Evolutionary conservation across 2,113 vertebrate genomes (phyloP).

Genomic region (Rynchops niger): DNA sequence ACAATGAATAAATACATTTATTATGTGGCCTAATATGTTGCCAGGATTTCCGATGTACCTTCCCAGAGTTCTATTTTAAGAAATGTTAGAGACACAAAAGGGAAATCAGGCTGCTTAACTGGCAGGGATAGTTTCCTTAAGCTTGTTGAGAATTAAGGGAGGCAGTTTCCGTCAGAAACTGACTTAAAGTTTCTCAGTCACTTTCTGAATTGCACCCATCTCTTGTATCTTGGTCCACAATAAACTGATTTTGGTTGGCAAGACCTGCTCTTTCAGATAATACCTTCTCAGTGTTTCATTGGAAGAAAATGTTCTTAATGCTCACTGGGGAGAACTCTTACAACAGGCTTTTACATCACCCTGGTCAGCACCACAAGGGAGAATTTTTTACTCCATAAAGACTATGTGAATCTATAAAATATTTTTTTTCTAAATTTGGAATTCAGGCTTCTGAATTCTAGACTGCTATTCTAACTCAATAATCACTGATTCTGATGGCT

Average conservation of each 20-base stretch:
- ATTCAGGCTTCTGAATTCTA: background rate
- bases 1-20: conserved; percentile 44
- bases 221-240: background rate
- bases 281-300: background rate
- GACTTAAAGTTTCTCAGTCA: background rate
- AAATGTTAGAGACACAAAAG: background rate
- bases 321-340: background rate
- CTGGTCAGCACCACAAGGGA: background rate
- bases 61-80: background rate
- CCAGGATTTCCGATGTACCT: background rate
- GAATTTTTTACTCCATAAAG: background rate
- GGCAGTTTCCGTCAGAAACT: background rate
- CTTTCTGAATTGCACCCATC: background rate
- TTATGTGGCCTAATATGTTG: background rate
- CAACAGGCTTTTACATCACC: background rate
- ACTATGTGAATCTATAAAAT: background rate
- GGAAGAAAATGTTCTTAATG: background rate
- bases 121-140: background rate
- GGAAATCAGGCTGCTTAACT: background rate
- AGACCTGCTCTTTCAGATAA: background rate
- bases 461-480: background rate
- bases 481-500: background rate
- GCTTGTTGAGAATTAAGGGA: background rate
- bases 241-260: background rate
- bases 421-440: background rate